Base-by-base conservation (phyloP, 2,113 vertebrate genomes). In the Protobothrops flavoviridis region DNA sequence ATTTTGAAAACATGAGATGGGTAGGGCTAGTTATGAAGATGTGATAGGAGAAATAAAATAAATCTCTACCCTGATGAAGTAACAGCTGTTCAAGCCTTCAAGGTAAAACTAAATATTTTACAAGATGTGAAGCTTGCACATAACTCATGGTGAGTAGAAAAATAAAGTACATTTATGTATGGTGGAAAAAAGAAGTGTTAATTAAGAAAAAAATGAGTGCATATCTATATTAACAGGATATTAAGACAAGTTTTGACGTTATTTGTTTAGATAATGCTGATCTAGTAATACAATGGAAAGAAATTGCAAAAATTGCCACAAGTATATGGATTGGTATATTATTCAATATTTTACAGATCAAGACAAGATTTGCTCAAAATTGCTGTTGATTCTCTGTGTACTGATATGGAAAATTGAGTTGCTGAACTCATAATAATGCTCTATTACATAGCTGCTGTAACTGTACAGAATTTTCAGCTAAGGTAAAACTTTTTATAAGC, bases 101-200 rank as follows among this genome's bases (percentile, higher is more conserved):
- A 92, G 87, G 89, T 94, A 96, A 95, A 96, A 87, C 91, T 95
- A 95, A 94, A 95, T 88, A 95, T 90, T 94, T 92, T 90, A 94
- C 24, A 88, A 93, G 91, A 91, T 87, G 52, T 95, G 10, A 39
- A 89, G 24, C n/a, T 93, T 88, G 11, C 29, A 90, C 69, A 64
- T 39, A 53, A 85, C 39, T 93, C 88, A 15, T 85, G 48, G 92
- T 69, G 56, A 74, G 90, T 43, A 11, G 20, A 57, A 89, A 64
- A 92, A 90, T 61, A 93, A 93, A 94, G n/a, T 87, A 45, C 2
- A 85, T 74, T 64, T 91, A 94, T 90, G 56, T 87, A 90, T 64
- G 56, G 48, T 13, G 59, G 29, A 12, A 10, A 48, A 69, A 69
- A 48, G 17, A 45, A 88, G 53, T 39, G 23, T 88, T 50, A 57